Evolutionary conservation across 2,888 invertebrate species (phyloP), one percentile per base, ranked within the genome.

Genomic region (Protodeltote pygarga): DNA sequence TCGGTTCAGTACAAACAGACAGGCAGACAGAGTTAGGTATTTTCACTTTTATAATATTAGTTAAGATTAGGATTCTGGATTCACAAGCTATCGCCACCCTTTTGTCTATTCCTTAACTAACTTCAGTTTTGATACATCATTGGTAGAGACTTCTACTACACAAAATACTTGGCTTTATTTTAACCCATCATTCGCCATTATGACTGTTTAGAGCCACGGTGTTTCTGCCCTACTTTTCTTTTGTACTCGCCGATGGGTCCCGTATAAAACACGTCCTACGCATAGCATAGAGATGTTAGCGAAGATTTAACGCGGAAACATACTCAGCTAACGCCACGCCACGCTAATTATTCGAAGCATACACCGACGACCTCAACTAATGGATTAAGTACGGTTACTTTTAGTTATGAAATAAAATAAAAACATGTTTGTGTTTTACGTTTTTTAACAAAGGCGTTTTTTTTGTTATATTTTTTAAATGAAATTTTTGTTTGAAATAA

Each of bases 231-330:
- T n/a, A n/a, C n/a, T n/a, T n/a, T n/a, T n/a, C n/a, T n/a, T n/a
- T n/a, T n/a, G n/a, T n/a, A n/a, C 13, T 37, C 40, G 32, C 33
- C 24, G 24, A 49, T 9, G 5, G 31, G 21, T 28, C 45, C 13
- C 21, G 5, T 45, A 52, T 50, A 11, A 46, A 52, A 46, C 62
- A 35, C 33, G 3, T 19, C 66, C 66, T 24, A 65, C 62, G 42
- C 47, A 8, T 47, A 23, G 19, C 17, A 53, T 39, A 46, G 14
- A 68, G 49, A 59, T 27, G 44, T 59, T 39, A 24, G 13, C 15
- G 15, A 8, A 38, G 29, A 37, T 64, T 52, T 37, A 38, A 60
- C 31, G 33, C 34, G 37, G 44, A 32, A 47, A 47, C 47, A 60
- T 44, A 33, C 25, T 48, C 2, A 65, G 37, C 39, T 32, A 38